Evolutionary conservation across 1,140 invertebrate species (phyloP).

Genomic region (Pseudomyrmex flavicornis): DNA sequence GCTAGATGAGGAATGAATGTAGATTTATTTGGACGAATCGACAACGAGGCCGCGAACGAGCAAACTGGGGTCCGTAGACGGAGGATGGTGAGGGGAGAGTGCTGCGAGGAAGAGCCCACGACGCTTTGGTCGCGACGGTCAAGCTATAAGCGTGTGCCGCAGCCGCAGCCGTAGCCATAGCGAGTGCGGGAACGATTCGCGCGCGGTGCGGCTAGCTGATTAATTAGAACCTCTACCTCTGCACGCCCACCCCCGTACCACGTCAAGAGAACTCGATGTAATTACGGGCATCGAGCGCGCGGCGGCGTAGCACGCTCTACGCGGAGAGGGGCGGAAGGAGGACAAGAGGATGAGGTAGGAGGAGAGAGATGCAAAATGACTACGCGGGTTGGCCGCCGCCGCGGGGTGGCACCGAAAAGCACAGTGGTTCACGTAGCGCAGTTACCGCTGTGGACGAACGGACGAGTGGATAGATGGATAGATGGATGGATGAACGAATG

Average conservation of each 20-base stretch:
- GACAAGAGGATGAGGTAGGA: neutral
- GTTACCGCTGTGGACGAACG: conserved; percentile 14
- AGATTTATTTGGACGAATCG: too few species aligned
- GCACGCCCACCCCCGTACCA: conserved; percentile 10
- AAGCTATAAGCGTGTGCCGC: conserved; percentile 55
- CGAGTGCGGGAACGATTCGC: conserved; percentile 59
- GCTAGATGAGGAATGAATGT: too few species aligned
- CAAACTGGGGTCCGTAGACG: too few species aligned
- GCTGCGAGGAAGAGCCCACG: neutral
- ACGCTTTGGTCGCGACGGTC: conserved; percentile 57
- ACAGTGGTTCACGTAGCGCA: conserved; percentile 58
- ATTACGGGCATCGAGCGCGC: conserved; percentile 45
- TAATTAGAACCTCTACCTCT: conserved; percentile 66
- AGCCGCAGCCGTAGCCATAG: conserved; percentile 5
- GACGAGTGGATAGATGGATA: neutral
- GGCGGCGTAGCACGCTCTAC: conserved; percentile 14
- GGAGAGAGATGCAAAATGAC: conserved; percentile 59
- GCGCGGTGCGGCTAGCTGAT: conserved; percentile 64
- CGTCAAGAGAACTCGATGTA: conserved; percentile 61
- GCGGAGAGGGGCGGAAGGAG: neutral
- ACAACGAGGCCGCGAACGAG: too few species aligned
- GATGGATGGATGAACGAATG: neutral
- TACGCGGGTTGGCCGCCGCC: conserved; percentile 53
- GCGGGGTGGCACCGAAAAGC: conserved; percentile 61
- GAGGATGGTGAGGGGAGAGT: neutral